Evolutionary conservation across 2,888 invertebrate genomes (phyloP).

Genomic region (Drosophila borborema): DNA sequence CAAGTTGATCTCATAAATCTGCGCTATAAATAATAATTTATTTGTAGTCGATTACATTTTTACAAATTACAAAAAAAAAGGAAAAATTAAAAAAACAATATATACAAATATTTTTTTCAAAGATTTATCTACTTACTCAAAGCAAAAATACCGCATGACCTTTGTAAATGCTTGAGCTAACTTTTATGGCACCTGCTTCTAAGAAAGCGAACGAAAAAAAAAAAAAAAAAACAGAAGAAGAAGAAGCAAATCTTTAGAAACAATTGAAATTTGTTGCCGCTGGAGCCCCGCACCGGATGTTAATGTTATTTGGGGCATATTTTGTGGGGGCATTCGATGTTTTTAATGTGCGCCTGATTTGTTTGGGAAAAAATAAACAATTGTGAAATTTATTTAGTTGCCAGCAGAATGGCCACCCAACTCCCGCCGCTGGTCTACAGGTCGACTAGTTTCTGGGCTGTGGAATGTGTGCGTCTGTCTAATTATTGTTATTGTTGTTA

Average conservation of each 20-base stretch:
- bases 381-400: conserved; percentile 76
- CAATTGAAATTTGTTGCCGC: conserved; percentile 7
- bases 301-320: conserved; percentile 54
- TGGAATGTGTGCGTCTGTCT: conserved; percentile 59
- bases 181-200: conserved; percentile 41
- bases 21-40: conserved; percentile 6
- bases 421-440: neutral
- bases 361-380: conserved; percentile 77
- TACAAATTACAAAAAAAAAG: neutral
- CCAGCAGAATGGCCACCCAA: conserved; percentile 7
- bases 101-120: neutral
- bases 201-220: conserved; percentile 7
- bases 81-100: neutral
- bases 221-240: neutral
- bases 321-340: conserved; percentile 66
- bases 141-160: conserved; percentile 9
- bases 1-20: neutral
- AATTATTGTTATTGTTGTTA: conserved; percentile 28
- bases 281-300: conserved; percentile 50
- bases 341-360: conserved; percentile 76
- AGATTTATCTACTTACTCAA: conserved; percentile 10
- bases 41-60: conserved; percentile 4
- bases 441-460: conserved; percentile 7
- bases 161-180: conserved; percentile 16
- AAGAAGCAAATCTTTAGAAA: neutral